Evolutionary conservation across 2,113 vertebrate genomes (phyloP).

Genomic region (Sander lucioperca): DNA sequence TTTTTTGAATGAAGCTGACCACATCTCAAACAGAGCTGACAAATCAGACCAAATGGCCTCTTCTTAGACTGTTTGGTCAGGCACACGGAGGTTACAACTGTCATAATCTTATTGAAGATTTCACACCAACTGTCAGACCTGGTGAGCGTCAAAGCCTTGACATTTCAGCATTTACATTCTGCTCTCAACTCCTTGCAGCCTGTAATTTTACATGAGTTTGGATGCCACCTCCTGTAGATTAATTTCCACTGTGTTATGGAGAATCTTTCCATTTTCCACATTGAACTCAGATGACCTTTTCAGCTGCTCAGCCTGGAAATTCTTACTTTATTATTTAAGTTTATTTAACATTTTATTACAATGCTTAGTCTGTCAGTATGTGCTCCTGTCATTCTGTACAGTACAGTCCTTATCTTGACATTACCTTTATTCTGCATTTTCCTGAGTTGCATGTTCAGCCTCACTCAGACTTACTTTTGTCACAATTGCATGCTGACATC

Average conservation of each 20-base stretch:
- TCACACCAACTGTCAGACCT: constrained; percentile 50
- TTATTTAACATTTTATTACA: constrained; percentile 1
- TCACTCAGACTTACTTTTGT: background rate
- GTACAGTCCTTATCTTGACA: background rate
- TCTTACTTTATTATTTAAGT: background rate
- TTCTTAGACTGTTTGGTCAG: constrained; percentile 35
- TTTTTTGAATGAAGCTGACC: constrained; percentile 25
- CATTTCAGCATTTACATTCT: constrained; percentile 50
- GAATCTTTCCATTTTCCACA: constrained; percentile 14
- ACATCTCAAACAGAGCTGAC: constrained; percentile 28
- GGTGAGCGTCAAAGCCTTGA: constrained; percentile 48
- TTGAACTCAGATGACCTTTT: background rate
- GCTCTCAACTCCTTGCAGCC: constrained; percentile 31
- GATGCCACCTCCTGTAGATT: constrained; percentile 25
- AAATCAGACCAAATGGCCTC: constrained; percentile 29
- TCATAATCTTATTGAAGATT: constrained; percentile 56
- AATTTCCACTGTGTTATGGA: background rate
- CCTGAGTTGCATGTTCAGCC: background rate
- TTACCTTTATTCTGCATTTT: background rate
- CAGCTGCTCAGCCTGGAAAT: constrained; percentile 7
- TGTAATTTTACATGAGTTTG: constrained; percentile 38
- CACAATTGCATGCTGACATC: background rate
- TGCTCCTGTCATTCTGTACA: background rate
- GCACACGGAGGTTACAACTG: constrained; percentile 47
- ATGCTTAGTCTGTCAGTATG: background rate